Conservation (phyloP, 2,888 invertebrate genomes). For the Digitonthophagus gazella region DNA sequence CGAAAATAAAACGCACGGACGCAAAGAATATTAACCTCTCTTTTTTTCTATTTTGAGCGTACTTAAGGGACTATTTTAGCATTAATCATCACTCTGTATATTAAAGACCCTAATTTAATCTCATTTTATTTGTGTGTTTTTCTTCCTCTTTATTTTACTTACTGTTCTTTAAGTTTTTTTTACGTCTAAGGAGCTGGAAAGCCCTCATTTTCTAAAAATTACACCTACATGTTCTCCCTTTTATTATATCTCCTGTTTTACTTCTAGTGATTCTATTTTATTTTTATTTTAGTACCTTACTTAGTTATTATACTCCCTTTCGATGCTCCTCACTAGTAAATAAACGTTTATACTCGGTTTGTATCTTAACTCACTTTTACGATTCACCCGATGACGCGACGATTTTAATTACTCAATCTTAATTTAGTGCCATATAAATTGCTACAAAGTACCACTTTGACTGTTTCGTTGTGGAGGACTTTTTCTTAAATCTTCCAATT, state of each 20-base stretch:
- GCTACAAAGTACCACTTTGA: constrained; percentile 46
- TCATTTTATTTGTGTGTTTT: not conserved
- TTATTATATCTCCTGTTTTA: not conserved
- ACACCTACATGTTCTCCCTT: not conserved
- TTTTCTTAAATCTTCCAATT: constrained; percentile 63
- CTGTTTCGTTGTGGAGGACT: constrained; percentile 40
- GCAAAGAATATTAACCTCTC: not conserved
- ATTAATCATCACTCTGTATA: not conserved
- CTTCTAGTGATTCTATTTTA: not conserved
- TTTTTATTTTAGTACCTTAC: constrained; percentile 8
- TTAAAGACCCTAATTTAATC: not conserved
- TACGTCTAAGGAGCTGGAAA: not conserved
- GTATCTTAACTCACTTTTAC: too few relatives aligned
- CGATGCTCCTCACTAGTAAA: constrained; percentile 19
- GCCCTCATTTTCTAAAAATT: not conserved
- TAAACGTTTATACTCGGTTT: constrained; percentile 30
- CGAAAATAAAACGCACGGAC: not conserved
- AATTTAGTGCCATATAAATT: constrained; percentile 16
- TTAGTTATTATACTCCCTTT: not conserved
- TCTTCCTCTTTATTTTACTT: too few relatives aligned
- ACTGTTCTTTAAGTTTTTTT: too few relatives aligned
- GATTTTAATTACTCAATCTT: not conserved
- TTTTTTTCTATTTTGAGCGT: not conserved
- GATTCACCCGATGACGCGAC: constrained; percentile 21
- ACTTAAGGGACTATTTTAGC: too few relatives aligned